Evolutionary conservation across 2,113 vertebrate species (phyloP).

Genomic region (Platysternon megacephalum): DNA sequence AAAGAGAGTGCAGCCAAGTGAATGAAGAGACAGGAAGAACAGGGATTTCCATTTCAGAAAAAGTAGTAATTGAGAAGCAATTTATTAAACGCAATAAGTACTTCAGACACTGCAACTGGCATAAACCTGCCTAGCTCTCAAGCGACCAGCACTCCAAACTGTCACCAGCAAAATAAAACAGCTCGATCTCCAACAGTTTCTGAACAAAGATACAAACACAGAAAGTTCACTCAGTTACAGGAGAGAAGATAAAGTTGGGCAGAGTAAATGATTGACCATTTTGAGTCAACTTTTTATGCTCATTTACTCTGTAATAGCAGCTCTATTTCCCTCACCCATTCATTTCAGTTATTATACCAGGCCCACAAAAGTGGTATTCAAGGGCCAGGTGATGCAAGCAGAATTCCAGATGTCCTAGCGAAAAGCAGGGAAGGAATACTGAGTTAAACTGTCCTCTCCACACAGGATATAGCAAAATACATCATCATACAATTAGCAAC

Average conservation of each 20-base stretch:
- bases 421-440: not conserved
- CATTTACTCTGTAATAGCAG: slow-evolving; percentile 70
- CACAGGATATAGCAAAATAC: not conserved
- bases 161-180: not conserved
- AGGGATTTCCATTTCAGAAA: not conserved
- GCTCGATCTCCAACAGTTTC: not conserved
- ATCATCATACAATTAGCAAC: not conserved
- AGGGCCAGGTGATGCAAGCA: not conserved
- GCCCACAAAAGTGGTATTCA: slow-evolving; percentile 70
- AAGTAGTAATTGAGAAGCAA: not conserved
- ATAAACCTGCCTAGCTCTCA: not conserved
- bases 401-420: not conserved
- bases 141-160: not conserved
- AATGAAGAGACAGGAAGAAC: not conserved
- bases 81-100: not conserved
- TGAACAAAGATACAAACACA: not conserved
- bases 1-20: not conserved
- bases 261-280: slow-evolving; percentile 60
- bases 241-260: not conserved
- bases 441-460: not conserved
- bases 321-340: slow-evolving; percentile 71
- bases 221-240: not conserved
- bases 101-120: not conserved
- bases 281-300: slow-evolving; percentile 69
- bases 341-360: slow-evolving; percentile 72